Conservation (phyloP, 1,140 invertebrate genomes). For the Bombus consobrinus region DNA sequence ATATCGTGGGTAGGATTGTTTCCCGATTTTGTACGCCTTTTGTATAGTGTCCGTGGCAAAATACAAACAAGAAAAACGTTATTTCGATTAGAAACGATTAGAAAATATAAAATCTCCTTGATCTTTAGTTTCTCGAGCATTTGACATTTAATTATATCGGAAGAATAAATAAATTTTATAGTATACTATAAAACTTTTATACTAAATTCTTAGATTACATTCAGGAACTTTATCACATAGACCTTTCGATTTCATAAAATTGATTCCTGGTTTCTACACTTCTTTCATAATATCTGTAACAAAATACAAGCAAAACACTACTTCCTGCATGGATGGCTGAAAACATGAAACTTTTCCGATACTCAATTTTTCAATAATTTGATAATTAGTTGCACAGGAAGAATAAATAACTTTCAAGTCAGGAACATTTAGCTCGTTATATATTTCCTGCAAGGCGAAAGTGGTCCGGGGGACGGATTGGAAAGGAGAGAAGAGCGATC, state of each 20-base stretch:
- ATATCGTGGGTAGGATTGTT: neutral
- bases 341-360: neutral
- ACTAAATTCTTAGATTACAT: neutral
- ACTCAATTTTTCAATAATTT: neutral
- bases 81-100: neutral
- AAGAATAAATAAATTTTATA: too few species aligned
- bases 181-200: too few species aligned
- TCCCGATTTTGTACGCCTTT: neutral
- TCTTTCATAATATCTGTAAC: neutral
- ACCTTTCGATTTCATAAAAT: too few species aligned
- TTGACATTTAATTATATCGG: too few species aligned
- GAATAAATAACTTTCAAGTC: neutral
- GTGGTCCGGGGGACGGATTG: neutral
- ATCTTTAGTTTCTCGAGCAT: too few species aligned
- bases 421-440: neutral
- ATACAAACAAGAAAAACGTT: neutral
- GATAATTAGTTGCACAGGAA: neutral
- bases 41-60: neutral
- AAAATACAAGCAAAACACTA: rapidly evolving
- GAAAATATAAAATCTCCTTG: too few species aligned
- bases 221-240: neutral
- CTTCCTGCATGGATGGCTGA: neutral
- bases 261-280: too few species aligned
- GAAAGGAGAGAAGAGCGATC: constrained; percentile 10
- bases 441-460: neutral